Percentiles rank a stretch among this genome's conserved stretches.
These are phyloP conservation scores for Martes flavigula DNA, from an alignment of 2,797 vertebrate species.

Conservation along the genomic window DNA sequence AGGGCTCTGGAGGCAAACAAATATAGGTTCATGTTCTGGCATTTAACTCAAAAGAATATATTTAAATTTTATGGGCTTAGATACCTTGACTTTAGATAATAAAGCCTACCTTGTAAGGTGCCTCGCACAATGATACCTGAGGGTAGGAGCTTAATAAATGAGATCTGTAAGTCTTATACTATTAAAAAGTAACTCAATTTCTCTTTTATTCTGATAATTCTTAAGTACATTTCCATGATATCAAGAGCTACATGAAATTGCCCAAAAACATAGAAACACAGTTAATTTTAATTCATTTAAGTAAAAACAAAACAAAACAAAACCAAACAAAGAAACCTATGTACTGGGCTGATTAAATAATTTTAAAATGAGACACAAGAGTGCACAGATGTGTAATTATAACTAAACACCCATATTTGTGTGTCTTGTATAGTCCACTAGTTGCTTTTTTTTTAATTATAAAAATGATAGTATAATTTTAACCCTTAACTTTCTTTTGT, in stretches of 20 bases:
- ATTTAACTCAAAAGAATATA: not conserved
- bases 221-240: not conserved
- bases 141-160: not conserved
- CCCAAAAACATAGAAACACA: not conserved
- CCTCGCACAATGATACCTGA: not conserved
- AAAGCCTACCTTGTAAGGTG: not conserved
- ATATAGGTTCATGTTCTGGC: not conserved
- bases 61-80: not conserved
- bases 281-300: not conserved
- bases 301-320: not conserved
- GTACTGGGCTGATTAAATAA: not conserved
- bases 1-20: not conserved
- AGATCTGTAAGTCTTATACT: not conserved
- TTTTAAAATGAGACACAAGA: not conserved
- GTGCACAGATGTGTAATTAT: not conserved
- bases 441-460: conserved; percentile 1
- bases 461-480: not conserved
- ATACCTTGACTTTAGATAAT: not conserved
- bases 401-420: not conserved
- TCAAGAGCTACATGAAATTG: not conserved
- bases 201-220: conserved; percentile 11
- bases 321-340: not conserved
- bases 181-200: not conserved
- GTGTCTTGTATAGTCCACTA: not conserved
- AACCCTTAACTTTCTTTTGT: not conserved